Evolutionary conservation across 2,797 vertebrate species (phyloP).

Genomic region (Platalea minor): DNA sequence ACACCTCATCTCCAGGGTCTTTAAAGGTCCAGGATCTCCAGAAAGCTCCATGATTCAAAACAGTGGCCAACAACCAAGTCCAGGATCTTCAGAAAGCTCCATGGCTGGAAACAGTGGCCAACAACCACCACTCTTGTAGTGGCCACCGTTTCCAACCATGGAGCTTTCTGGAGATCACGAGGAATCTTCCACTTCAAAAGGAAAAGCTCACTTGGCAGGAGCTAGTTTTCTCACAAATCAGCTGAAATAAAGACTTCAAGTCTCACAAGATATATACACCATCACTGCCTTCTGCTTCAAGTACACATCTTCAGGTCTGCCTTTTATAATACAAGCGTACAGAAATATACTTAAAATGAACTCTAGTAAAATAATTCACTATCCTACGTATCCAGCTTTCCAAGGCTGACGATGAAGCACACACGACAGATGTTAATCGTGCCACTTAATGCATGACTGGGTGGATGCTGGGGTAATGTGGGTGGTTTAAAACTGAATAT

Average conservation of each 20-base stretch:
- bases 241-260: neutral
- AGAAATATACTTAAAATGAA: neutral
- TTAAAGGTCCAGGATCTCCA: neutral
- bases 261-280: neutral
- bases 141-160: neutral
- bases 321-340: neutral
- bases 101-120: neutral
- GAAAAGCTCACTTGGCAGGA: neutral
- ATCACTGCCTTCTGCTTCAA: neutral
- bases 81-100: neutral
- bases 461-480: neutral
- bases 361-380: neutral
- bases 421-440: neutral
- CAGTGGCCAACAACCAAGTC: neutral
- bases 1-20: neutral
- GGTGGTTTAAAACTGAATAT: neutral
- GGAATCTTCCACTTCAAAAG: neutral
- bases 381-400: neutral
- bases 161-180: neutral
- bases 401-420: neutral
- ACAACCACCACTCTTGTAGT: rapidly evolving
- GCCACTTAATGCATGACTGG: constrained; percentile 7
- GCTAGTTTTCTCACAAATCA: neutral
- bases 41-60: neutral
- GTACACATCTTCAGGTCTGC: neutral